Conservation (phyloP, 2,888 invertebrate genomes). For the Branchipolynoe longqiensis region DNA sequence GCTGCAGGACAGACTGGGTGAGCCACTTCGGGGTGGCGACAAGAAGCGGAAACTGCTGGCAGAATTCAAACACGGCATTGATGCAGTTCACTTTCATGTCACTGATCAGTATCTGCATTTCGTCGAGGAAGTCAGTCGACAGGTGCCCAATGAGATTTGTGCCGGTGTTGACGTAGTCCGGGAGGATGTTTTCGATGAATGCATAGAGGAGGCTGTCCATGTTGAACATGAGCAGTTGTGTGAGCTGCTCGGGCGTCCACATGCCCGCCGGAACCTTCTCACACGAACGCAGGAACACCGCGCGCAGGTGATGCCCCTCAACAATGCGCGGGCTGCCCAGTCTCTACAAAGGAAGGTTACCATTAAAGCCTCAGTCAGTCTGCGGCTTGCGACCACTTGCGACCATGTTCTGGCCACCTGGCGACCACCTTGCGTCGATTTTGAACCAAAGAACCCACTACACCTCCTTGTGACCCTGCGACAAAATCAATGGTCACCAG, state of each 20-base stretch:
- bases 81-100: not conserved
- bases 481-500: not conserved
- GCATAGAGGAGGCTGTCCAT: not conserved
- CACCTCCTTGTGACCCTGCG: not conserved
- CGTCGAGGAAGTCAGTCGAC: conserved; percentile 5
- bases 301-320: not conserved
- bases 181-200: not conserved
- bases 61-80: not conserved
- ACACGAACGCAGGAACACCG: not conserved
- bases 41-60: conserved; percentile 3
- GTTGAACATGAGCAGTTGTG: conserved; percentile 15
- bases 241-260: conserved; percentile 35
- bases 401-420: not conserved
- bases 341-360: not conserved
- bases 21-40: not conserved
- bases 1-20: not conserved
- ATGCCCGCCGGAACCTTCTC: conserved; percentile 9
- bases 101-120: not conserved
- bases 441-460: not conserved
- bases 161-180: not conserved
- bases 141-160: not conserved
- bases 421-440: not conserved
- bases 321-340: not conserved
- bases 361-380: not conserved
- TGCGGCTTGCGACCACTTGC: no score